Percentiles rank a stretch among this genome's conserved stretches.
phyloP scores from a whole-genome alignment of 1,140 invertebrate species.

The Euglossa dilemma region DNA sequence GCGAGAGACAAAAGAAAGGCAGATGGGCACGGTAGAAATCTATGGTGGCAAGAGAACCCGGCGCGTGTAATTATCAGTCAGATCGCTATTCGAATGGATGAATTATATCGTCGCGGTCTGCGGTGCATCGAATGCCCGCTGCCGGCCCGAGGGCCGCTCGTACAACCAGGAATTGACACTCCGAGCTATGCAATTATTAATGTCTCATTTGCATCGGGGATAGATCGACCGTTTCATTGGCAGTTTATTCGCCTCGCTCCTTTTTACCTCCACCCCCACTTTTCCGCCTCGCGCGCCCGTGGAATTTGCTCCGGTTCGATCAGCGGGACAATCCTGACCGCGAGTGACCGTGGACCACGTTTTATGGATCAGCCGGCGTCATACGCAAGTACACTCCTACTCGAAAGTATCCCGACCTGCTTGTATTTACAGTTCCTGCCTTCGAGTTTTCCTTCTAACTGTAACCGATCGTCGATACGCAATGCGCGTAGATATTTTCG shows the following conservation, averaged over 20 bases:
- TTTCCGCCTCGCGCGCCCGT: neutral
- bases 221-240: conserved; percentile 59
- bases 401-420: no score
- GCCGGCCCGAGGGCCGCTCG: conserved; percentile 51
- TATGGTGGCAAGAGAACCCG: conserved; percentile 49
- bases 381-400: no score
- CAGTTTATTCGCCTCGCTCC: conserved; percentile 23
- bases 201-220: conserved; percentile 68
- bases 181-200: conserved; percentile 61
- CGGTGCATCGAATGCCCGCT: conserved; percentile 37
- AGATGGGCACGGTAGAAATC: conserved; percentile 40
- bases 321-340: neutral
- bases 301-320: conserved; percentile 10
- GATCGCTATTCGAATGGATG: conserved; percentile 68
- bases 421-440: no score
- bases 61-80: conserved; percentile 65
- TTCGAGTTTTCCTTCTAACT: no score
- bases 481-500: no score
- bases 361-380: neutral
- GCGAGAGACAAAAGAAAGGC: conserved; percentile 54
- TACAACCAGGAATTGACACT: conserved; percentile 60
- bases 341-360: neutral
- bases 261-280: neutral
- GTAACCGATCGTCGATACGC: no score
- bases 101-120: conserved; percentile 63